phyloP scores from a whole-genome alignment of 2,888 invertebrate species.

The Acleris holmiana region DNA sequence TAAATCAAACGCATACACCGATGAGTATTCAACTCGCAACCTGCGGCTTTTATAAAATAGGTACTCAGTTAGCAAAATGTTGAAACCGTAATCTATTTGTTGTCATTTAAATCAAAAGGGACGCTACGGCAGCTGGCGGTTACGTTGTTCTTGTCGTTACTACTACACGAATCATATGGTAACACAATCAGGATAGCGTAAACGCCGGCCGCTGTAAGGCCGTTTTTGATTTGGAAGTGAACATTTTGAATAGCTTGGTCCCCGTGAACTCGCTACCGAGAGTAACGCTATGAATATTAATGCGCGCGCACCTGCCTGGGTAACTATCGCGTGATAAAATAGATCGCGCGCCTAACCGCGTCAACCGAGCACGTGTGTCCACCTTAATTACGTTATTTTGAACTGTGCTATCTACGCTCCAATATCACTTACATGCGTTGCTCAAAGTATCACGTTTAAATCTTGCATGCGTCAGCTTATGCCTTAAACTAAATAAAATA shows the following conservation, averaged over 20 bases:
- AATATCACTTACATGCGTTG: constrained; percentile 2
- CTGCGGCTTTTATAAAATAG: constrained; percentile 17
- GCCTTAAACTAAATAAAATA: too few species aligned
- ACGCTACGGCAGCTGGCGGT: too few species aligned
- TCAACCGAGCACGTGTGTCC: constrained; percentile 37
- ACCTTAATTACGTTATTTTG: constrained; percentile 55
- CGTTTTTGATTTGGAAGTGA: constrained; percentile 46
- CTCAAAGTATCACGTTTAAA: constrained; percentile 2
- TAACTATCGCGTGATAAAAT: constrained; percentile 63
- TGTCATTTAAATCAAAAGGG: too few species aligned
- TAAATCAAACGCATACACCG: not conserved
- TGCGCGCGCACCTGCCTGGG: constrained; percentile 64
- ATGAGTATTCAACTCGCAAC: constrained; percentile 10
- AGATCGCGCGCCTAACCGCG: constrained; percentile 46
- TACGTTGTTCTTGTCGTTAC: too few species aligned
- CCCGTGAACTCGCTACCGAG: constrained; percentile 55
- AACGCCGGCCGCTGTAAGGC: not conserved
- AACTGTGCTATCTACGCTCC: constrained; percentile 46
- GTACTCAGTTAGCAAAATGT: constrained; percentile 26
- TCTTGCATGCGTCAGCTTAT: not conserved
- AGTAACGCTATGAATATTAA: constrained; percentile 78
- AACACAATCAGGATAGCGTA: too few species aligned
- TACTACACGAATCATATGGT: too few species aligned
- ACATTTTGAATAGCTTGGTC: constrained; percentile 55
- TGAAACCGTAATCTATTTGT: constrained; percentile 27